Evolutionary conservation across 2,888 invertebrate genomes (phyloP).

Genomic region (Hedychridium roseum): DNA sequence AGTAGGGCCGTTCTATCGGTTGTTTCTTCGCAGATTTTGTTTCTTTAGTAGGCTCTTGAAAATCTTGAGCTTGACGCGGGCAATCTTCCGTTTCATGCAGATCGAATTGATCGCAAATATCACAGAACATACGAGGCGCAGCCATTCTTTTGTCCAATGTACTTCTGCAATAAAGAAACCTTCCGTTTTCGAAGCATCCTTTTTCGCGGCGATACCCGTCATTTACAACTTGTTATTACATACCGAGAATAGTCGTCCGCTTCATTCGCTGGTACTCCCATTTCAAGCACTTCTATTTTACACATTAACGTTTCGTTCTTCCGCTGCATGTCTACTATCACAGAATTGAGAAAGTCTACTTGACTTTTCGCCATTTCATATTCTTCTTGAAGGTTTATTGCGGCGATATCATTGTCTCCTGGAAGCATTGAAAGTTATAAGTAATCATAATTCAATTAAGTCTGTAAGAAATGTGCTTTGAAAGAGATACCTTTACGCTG

Average conservation of each 20-base stretch:
- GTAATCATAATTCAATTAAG: too few relatives aligned
- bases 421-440: conserved; percentile 15
- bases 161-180: conserved; percentile 32
- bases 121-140: conserved; percentile 92
- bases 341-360: conserved; percentile 92
- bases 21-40: conserved; percentile 56
- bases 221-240: conserved; percentile 43
- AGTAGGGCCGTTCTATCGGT: conserved; percentile 76
- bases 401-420: conserved; percentile 21
- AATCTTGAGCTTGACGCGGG: conserved; percentile 78
- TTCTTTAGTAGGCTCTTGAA: conserved; percentile 66
- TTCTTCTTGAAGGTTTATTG: conserved; percentile 67
- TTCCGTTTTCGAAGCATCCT: background rate
- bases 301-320: conserved; percentile 87
- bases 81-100: conserved; percentile 98
- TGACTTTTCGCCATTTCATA: conserved; percentile 75
- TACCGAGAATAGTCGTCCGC: conserved; percentile 65
- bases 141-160: conserved; percentile 60
- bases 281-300: conserved; percentile 81
- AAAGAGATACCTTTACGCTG: conserved; percentile 37
- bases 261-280: conserved; percentile 66
- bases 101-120: conserved; percentile 97
- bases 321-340: conserved; percentile 94
- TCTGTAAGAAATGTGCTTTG: too few relatives aligned
- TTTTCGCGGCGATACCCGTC: background rate